phyloP scores from a whole-genome alignment of 35 echinoderm and acorn worm genomes.

The Apostichopus parvimensis region DNA sequence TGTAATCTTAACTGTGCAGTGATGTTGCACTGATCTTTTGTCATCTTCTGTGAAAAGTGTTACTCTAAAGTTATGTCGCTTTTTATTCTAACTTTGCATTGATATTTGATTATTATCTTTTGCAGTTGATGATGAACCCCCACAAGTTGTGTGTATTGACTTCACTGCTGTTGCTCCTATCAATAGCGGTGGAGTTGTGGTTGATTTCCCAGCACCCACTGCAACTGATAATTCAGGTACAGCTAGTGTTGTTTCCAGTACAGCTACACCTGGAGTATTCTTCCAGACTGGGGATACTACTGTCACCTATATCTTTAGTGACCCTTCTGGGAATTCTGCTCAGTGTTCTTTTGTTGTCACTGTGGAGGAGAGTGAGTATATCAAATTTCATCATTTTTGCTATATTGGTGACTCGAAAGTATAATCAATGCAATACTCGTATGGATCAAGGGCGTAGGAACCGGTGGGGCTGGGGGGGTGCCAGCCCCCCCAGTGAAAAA shows the following conservation, averaged over 20 bases:
- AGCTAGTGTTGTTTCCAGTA: background rate
- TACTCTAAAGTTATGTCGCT: background rate
- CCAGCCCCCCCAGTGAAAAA: no score
- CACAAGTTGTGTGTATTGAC: constrained; percentile 11
- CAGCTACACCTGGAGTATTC: constrained; percentile 24
- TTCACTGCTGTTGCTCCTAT: background rate
- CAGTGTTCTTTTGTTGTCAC: constrained; percentile 38
- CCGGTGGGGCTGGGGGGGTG: no score
- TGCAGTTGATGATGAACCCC: constrained; percentile 14
- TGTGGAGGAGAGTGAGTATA: constrained; percentile 11
- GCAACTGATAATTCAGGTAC: constrained; percentile 36
- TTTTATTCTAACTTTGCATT: background rate
- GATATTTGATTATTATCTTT: background rate
- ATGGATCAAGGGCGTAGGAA: no score
- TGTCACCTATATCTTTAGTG: constrained; percentile 31
- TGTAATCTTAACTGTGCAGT: no score
- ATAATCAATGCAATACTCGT: background rate
- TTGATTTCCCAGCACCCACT: constrained; percentile 4
- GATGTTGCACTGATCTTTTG: background rate
- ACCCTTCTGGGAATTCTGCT: constrained; percentile 28
- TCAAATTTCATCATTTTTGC: background rate
- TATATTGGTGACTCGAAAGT: background rate
- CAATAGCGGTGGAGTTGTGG: background rate
- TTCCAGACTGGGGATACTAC: background rate
- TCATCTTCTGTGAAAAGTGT: background rate